Percentiles rank a stretch among this genome's conserved stretches.
phyloP scores from a whole-genome alignment of 2,113 vertebrate genomes.

The Neogale vison region DNA sequence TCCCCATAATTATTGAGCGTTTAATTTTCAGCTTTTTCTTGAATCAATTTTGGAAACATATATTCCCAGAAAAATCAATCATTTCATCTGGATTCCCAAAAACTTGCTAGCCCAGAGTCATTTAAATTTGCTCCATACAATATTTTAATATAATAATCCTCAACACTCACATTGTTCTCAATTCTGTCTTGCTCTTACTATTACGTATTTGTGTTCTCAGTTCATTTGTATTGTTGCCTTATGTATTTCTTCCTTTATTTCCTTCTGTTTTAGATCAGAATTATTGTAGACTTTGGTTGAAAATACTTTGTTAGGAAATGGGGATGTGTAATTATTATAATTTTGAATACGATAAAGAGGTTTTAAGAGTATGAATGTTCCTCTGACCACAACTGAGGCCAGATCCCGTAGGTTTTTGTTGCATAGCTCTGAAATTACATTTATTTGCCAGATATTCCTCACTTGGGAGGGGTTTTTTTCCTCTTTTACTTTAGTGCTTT shows the following conservation, averaged over 20 bases:
- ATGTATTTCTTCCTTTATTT: background rate
- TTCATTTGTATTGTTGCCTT: background rate
- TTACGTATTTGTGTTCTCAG: background rate
- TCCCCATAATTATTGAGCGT: background rate
- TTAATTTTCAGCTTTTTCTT: conserved; percentile 40
- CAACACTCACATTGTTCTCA: background rate
- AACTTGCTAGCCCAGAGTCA: background rate
- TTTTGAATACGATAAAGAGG: background rate
- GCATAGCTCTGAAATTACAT: background rate
- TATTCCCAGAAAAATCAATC: background rate
- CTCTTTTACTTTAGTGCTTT: background rate
- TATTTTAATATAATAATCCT: background rate
- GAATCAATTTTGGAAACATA: background rate
- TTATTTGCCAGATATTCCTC: background rate
- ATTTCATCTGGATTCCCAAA: background rate
- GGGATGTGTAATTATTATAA: conserved; percentile 26
- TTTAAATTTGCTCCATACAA: background rate
- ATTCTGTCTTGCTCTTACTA: background rate
- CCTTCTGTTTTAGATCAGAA: background rate
- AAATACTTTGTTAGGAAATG: conserved; percentile 42
- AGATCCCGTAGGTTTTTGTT: background rate
- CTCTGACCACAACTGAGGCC: background rate
- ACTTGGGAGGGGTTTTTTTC: background rate
- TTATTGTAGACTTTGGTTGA: background rate
- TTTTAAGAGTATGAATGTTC: background rate